Percentiles rank a stretch among this genome's conserved stretches.
These are phyloP conservation scores for Poeciliopsis turrubarensis DNA, from an alignment of 2,113 vertebrate species.

Conservation along the genomic window DNA sequence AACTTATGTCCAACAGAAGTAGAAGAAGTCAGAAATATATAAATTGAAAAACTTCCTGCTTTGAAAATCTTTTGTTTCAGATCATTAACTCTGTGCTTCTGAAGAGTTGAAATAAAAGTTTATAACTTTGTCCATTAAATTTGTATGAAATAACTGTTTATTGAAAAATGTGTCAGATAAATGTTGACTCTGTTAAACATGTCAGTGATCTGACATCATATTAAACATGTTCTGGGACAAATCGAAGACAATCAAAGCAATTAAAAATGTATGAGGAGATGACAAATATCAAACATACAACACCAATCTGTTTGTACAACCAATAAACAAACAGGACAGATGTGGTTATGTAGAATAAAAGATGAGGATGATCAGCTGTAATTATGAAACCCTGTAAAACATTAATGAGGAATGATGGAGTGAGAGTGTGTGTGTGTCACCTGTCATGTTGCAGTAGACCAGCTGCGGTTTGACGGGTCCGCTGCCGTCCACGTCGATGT, in stretches of 20 bases:
- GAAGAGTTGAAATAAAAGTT: no score
- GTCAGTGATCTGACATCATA: no score
- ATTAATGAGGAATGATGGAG: not conserved
- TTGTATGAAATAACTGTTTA: no score
- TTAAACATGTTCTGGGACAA: no score
- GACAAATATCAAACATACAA: not conserved
- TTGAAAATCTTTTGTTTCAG: no score
- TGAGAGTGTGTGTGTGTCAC: conserved; percentile 20
- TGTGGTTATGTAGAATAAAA: not conserved
- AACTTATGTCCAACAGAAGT: not conserved
- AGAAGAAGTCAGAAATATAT: not conserved
- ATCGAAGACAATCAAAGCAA: no score
- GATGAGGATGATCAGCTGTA: not conserved
- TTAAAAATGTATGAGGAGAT: no score
- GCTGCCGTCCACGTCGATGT: conserved; percentile 88
- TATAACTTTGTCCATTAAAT: no score
- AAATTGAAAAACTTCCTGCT: not conserved
- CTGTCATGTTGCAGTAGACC: conserved; percentile 89
- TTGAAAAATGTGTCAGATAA: no score
- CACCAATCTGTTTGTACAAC: not conserved
- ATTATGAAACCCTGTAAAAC: conserved; percentile 3
- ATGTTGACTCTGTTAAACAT: no score
- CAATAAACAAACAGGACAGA: not conserved
- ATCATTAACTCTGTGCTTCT: no score
- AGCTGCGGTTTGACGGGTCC: conserved; percentile 82